Evolutionary conservation across 2,888 invertebrate genomes (phyloP), one percentile per base, ranked within the genome.

Genomic region (Papilio protenor): DNA sequence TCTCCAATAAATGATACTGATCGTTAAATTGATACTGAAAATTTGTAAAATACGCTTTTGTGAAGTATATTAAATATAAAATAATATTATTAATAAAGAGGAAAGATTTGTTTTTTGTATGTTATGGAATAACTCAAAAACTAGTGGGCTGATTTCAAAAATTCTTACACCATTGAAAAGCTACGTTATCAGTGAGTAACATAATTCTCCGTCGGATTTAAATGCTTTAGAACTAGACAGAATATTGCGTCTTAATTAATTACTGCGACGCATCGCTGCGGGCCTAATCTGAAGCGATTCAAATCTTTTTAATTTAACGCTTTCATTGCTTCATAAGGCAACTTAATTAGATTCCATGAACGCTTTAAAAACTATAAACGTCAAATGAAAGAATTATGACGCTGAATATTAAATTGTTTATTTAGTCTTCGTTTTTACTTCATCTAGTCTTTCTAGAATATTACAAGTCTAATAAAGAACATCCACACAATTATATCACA

Each of bases 331-430:
- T 40, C 66, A n/a, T 64, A 40, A 33, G 18, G 18, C 33, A 40
- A 40, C 40, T 18, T 66, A 66, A 66, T 64, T 64, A 64, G 64
- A 40, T 66, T 66, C 40, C 66, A 11, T 27, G 18, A n/a, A 66
- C 33, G 66, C 33, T n/a, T 40, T 66, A 2, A 66, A 66, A 40
- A 66, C 40, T 27, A 11, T 66, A n/a, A 40, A 11, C 23, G n/a
- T 66, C 14, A 27, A 33, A 33, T 33, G 6, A 59, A 57, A 64
- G 5, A n/a, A 64, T 61, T 4, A 64, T 64, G 33, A 18, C 16
- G 16, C 64, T 33, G 33, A 33, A 64, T 33, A 33, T 64, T 33
- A 23, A 61, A 61, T n/a, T 49, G 49, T 14, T 5, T 16, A 49
- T 16, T 5, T 49, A 49, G 33, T 33, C 6, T 33, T 33, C 3